A percentile compares a stretch with the other conserved stretches of the same genome.
Evolutionary conservation across 2,888 invertebrate genomes (phyloP).

Genomic region (Aelia acuminata): DNA sequence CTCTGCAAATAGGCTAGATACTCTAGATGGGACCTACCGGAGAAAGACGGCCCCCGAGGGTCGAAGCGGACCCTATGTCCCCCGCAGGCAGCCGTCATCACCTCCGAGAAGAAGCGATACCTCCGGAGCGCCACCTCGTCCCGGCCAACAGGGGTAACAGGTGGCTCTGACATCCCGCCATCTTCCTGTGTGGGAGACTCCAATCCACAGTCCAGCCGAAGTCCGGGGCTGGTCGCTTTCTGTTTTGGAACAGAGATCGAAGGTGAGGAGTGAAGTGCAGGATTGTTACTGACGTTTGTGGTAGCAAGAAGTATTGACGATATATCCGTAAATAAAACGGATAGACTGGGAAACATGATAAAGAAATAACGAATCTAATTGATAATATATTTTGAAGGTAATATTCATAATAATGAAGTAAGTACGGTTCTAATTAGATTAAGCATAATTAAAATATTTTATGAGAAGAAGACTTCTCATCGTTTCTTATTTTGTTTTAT

Average conservation of each 20-base stretch:
- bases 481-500: too few relatives aligned
- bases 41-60: slow-evolving; percentile 79
- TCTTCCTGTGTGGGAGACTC: slow-evolving; percentile 66
- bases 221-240: slow-evolving; percentile 51
- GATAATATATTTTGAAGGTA: too few relatives aligned
- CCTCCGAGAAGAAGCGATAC: slow-evolving; percentile 84
- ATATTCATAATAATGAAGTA: too few relatives aligned
- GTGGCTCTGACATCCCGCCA: slow-evolving; percentile 77
- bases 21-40: slow-evolving; percentile 68
- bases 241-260: background rate
- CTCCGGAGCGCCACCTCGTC: slow-evolving; percentile 83
- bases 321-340: background rate
- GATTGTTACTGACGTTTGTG: background rate
- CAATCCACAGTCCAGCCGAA: slow-evolving; percentile 55
- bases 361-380: too few relatives aligned
- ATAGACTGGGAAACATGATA: too few relatives aligned
- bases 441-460: too few relatives aligned
- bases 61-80: slow-evolving; percentile 84
- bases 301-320: background rate
- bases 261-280: background rate
- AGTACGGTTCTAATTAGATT: too few relatives aligned
- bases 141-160: slow-evolving; percentile 82
- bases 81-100: slow-evolving; percentile 80
- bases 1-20: background rate
- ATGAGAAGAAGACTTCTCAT: too few relatives aligned